Conservation (phyloP, 2,113 vertebrate species). For the Edolisoma coerulescens region DNA sequence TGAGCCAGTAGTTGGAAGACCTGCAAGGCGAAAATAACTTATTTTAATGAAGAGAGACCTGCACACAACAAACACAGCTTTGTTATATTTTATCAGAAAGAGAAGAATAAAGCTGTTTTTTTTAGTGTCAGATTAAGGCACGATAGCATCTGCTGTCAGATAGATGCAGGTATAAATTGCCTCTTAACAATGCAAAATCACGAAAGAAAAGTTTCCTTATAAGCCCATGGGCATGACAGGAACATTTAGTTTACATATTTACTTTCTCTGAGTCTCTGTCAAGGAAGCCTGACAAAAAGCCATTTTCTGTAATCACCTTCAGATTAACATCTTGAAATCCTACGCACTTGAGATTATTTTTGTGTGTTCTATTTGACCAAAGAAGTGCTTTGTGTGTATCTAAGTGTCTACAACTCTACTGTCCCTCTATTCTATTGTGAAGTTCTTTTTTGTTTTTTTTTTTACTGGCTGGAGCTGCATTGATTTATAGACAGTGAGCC, state of each 20-base stretch:
- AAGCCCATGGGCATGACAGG: neutral
- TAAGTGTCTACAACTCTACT: neutral
- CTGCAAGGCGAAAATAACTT: slow-evolving; percentile 62
- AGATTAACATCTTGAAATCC: neutral
- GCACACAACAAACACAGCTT: neutral
- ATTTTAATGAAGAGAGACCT: neutral
- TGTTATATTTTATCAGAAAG: neutral
- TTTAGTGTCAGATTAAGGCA: neutral
- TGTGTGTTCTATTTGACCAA: neutral
- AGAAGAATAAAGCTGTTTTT: neutral
- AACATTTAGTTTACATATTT: neutral
- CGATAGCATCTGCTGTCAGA: neutral
- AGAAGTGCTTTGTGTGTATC: neutral
- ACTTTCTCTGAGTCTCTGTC: neutral
- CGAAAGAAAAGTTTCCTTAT: neutral
- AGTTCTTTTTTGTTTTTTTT: neutral
- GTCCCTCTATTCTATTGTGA: neutral
- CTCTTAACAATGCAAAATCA: neutral
- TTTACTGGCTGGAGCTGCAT: neutral
- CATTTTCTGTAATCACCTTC: neutral
- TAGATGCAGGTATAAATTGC: neutral
- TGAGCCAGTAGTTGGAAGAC: slow-evolving; percentile 89
- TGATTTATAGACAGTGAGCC: neutral
- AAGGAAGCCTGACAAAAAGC: neutral
- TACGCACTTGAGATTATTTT: neutral